A percentile compares a stretch with the other conserved stretches of the same genome.
Evolutionary conservation across 2,113 vertebrate genomes (phyloP).

Genomic region (Pithys albifrons): DNA sequence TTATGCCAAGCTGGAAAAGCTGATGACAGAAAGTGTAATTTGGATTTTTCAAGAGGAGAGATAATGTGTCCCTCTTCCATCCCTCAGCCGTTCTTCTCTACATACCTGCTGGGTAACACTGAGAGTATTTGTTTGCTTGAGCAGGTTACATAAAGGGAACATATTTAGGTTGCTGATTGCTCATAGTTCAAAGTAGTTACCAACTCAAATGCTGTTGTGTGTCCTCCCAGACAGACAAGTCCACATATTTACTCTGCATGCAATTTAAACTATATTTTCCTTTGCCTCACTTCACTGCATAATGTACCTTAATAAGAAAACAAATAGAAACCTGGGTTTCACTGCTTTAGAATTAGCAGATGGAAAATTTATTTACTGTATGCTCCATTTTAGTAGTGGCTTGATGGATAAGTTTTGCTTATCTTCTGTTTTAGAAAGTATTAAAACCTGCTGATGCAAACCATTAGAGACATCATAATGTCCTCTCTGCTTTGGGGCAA

Average conservation of each 20-base stretch:
- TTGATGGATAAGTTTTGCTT: neutral
- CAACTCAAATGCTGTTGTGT: neutral
- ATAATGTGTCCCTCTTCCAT: neutral
- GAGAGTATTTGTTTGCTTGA: neutral
- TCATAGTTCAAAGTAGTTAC: neutral
- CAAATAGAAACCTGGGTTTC: neutral
- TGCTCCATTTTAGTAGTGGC: neutral
- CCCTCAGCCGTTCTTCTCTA: neutral
- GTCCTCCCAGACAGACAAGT: neutral
- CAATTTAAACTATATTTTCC: neutral
- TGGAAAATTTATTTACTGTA: neutral
- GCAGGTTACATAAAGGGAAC: neutral
- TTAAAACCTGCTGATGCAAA: neutral
- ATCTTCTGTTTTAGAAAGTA: neutral
- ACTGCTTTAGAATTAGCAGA: neutral
- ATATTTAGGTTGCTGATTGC: neutral
- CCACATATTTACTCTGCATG: neutral
- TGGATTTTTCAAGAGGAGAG: neutral
- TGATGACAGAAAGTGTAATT: neutral
- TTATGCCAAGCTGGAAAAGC: neutral
- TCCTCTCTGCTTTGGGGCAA: neutral
- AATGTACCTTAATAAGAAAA: neutral
- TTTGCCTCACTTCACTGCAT: neutral
- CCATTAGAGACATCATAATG: neutral
- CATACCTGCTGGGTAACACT: neutral